Evolutionary conservation across 2,797 vertebrate species (phyloP).

Genomic region (Loris lydekkerianus): DNA sequence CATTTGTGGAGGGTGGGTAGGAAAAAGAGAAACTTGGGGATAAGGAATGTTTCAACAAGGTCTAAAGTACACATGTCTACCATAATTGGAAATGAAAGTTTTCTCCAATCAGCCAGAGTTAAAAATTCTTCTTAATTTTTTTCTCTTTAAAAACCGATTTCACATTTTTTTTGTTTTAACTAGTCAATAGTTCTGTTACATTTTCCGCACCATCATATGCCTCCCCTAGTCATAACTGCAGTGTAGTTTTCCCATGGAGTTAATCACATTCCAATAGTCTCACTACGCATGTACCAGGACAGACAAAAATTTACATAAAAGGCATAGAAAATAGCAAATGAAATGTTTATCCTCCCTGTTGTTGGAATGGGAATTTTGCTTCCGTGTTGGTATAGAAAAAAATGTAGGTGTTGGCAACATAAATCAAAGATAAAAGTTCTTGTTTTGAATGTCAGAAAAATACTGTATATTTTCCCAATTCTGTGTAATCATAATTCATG

Average conservation of each 20-base stretch:
- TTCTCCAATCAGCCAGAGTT: constrained; percentile 29
- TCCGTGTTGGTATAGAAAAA: neutral
- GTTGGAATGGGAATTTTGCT: neutral
- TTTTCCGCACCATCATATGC: neutral
- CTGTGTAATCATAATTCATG: constrained; percentile 48
- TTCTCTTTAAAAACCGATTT: constrained; percentile 20
- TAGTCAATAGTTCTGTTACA: neutral
- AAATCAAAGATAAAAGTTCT: neutral
- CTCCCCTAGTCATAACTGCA: neutral
- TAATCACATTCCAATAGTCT: neutral
- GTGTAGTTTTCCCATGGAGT: neutral
- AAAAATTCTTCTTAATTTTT: constrained; percentile 16
- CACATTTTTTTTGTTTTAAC: constrained; percentile 38
- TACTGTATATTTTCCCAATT: neutral
- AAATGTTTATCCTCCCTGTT: neutral
- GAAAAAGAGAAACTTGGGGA: neutral
- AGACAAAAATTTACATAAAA: constrained; percentile 26
- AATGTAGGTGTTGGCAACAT: neutral
- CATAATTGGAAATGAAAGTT: constrained; percentile 36
- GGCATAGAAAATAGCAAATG: constrained; percentile 14
- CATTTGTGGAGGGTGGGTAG: neutral
- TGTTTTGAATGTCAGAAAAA: constrained; percentile 41
- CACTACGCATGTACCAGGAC: neutral
- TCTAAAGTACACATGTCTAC: neutral
- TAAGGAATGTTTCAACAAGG: neutral